Base-by-base conservation (phyloP, 2,797 vertebrate species). In the Phrynocephalus guinanensis region DNA sequence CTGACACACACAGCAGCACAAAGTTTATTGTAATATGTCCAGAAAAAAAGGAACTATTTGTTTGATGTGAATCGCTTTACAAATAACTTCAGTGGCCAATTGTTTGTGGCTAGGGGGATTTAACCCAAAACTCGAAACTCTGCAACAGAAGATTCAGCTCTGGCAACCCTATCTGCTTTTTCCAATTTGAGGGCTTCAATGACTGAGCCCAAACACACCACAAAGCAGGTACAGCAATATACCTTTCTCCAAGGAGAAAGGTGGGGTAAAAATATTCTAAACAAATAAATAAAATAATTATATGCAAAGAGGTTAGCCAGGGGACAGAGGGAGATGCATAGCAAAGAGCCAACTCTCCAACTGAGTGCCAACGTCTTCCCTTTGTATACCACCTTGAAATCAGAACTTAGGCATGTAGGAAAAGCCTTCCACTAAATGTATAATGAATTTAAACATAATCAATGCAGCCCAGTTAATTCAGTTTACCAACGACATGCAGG, bases 401-500 rank as follows among this genome's bases (percentile, higher is more conserved):
- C 66, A 73, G 24, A 24, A 95, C 92, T 90, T 92, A 91, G 1
- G 0, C n/a, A 80, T 84, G 88, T 75, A 89, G 90, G 91, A 92
- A 93, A 86, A 92, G 78, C 82, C 90, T 89, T 83, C 70, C 87
- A 50, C 72, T 79, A 83, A 93, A 91, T 5, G 48, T 94, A 87
- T 87, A 88, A 94, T 93, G 92, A 93, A 90, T 79, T 83, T 66
- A 89, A 93, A 88, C 87, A n/a, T 82, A 85, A 94, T 94, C 93
- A 93, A 63, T 90, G 87, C 79, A 89, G 88, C 77, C 60, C 68
- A 92, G 67, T 90, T 94, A 87, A 92, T 94, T 63, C 0, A 89
- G 82, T 92, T 90, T 93, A 91, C 86, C 89, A 89, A 87, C n/a
- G 84, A 63, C 86, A 93, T 91, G 86, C 1, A 5, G 6, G 84